Evolutionary conservation across 2,113 vertebrate species (phyloP).

Genomic region (Plecotus auritus): DNA sequence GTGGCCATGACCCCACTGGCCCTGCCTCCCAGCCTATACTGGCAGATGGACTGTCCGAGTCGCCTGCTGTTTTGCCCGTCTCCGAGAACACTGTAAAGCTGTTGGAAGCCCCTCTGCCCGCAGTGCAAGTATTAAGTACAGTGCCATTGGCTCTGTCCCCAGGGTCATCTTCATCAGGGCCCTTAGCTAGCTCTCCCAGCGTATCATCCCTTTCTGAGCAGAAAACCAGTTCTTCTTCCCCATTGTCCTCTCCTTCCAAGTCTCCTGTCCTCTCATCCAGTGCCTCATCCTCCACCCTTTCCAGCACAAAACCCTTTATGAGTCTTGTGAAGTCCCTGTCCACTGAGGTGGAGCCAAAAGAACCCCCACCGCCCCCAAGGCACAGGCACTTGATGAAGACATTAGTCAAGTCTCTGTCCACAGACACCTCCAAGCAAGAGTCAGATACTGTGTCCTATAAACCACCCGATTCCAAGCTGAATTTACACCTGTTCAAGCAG

Average conservation of each 20-base stretch:
- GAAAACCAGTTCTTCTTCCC: conserved; percentile 82
- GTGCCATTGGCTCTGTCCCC: conserved; percentile 83
- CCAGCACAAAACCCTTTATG: conserved; percentile 90
- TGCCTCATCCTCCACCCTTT: conserved; percentile 74
- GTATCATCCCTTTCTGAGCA: conserved; percentile 81
- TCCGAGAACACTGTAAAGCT: conserved; percentile 76
- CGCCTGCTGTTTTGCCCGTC: conserved; percentile 68
- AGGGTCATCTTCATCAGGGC: conserved; percentile 75
- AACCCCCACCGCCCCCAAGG: conserved; percentile 81
- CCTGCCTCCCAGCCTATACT: conserved; percentile 72
- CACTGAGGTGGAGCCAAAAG: conserved; percentile 93
- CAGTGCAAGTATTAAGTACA: conserved; percentile 75
- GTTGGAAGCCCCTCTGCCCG: conserved; percentile 71
- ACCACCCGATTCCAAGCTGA: conserved; percentile 90
- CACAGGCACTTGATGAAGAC: conserved; percentile 98
- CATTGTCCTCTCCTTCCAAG: conserved; percentile 88
- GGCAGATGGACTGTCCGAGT: conserved; percentile 76
- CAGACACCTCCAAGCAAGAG: conserved; percentile 91
- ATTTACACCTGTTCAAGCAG: conserved; percentile 97
- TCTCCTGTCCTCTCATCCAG: conserved; percentile 80
- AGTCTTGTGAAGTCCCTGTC: conserved; percentile 95
- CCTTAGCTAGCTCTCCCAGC: conserved; percentile 74
- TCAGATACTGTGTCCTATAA: conserved; percentile 83
- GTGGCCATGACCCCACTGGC: conserved; percentile 73
- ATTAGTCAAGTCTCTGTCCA: conserved; percentile 96